Evolutionary conservation across 2,113 vertebrate genomes (phyloP).

Genomic region (Saccopteryx leptura): DNA sequence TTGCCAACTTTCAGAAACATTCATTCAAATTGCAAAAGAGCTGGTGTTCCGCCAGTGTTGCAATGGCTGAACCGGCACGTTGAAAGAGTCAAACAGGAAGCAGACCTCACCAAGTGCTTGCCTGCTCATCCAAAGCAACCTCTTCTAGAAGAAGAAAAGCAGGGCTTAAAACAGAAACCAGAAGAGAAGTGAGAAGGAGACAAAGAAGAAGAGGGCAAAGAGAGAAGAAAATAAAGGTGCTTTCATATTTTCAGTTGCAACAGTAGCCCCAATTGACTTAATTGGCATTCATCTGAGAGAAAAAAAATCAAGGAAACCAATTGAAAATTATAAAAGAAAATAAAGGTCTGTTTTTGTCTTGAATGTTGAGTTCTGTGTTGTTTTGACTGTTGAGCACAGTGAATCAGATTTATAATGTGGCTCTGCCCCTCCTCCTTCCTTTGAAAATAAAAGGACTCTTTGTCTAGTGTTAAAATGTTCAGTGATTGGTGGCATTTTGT

Average conservation of each 20-base stretch:
- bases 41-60: constrained; percentile 63
- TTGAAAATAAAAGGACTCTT: constrained; percentile 74
- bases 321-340: constrained; percentile 83
- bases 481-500: constrained; percentile 72
- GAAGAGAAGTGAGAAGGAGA: constrained; percentile 67
- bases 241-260: constrained; percentile 69
- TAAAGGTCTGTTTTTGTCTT: constrained; percentile 84
- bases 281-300: constrained; percentile 62
- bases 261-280: constrained; percentile 70
- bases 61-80: constrained; percentile 61
- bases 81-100: constrained; percentile 44
- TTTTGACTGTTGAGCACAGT: constrained; percentile 76
- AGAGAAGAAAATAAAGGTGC: constrained; percentile 68
- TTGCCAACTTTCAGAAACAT: constrained; percentile 60
- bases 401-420: constrained; percentile 77
- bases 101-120: constrained; percentile 69
- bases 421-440: constrained; percentile 51
- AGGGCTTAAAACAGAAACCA: constrained; percentile 46
- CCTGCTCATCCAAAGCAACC: constrained; percentile 71
- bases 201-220: constrained; percentile 68
- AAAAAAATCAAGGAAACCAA: constrained; percentile 77
- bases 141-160: constrained; percentile 79
- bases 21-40: constrained; percentile 59
- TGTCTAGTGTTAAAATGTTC: constrained; percentile 73
- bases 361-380: constrained; percentile 86